These are phyloP conservation scores for Branchipolynoe longqiensis DNA, from an alignment of 2,888 invertebrate species.

Conservation along the genomic window DNA sequence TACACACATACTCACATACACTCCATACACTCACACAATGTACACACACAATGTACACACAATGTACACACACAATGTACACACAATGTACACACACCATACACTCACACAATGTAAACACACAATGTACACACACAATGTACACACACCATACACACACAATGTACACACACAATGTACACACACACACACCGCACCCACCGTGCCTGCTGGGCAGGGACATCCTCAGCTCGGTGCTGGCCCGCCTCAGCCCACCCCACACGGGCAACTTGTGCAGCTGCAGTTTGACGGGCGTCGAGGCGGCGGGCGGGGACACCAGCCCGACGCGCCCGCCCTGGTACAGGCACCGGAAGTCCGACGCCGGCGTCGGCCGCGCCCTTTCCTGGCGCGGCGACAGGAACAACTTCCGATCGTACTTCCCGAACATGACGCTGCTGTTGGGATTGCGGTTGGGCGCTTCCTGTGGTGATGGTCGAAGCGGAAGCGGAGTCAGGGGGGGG, in stretches of 20 bases:
- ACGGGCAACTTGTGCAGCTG: conserved; percentile 51
- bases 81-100: no score
- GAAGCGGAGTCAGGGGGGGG: no score
- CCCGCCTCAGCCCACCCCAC: conserved; percentile 23
- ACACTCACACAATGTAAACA: no score
- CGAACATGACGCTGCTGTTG: conserved; percentile 1
- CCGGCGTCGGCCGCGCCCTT: conserved; percentile 13
- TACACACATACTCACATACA: no score
- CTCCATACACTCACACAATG: no score
- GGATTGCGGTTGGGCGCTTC: neutral
- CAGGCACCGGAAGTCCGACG: conserved; percentile 39
- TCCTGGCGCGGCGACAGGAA: conserved; percentile 44
- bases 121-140: no score
- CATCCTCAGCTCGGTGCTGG: neutral
- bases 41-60: no score
- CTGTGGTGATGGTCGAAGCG: neutral
- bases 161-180: no score
- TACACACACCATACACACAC: no score
- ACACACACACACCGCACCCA: no score
- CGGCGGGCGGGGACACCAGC: conserved; percentile 35
- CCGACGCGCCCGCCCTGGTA: conserved; percentile 26
- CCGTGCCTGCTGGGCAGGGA: conserved; percentile 32
- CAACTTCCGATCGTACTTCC: conserved; percentile 30
- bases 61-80: no score
- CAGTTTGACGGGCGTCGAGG: conserved; percentile 7